Evolutionary conservation across 2,797 vertebrate species (phyloP).

Genomic region (Microctenopoma stevenorrisi): DNA sequence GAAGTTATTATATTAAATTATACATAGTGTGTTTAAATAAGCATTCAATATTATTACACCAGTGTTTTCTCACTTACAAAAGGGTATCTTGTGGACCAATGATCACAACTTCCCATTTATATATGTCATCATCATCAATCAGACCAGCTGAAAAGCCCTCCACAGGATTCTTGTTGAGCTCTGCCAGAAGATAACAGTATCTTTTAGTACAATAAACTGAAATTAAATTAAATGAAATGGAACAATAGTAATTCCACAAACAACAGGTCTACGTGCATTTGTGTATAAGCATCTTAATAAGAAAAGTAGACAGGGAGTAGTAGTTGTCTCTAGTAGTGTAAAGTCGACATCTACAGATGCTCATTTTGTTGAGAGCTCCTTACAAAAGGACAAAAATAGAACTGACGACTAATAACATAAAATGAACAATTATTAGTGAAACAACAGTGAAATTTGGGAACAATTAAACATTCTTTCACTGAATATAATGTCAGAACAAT

Average conservation of each 20-base stretch:
- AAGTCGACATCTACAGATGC: background rate
- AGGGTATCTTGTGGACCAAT: constrained; percentile 88
- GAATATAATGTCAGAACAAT: too few species aligned
- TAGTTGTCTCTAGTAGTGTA: background rate
- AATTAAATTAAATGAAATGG: background rate
- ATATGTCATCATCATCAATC: constrained; percentile 87
- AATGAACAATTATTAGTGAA: too few species aligned
- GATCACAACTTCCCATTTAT: constrained; percentile 88
- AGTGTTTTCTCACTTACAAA: constrained; percentile 78
- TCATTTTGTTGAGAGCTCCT: background rate
- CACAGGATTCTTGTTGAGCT: constrained; percentile 88
- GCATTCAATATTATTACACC: background rate
- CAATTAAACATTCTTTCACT: too few species aligned
- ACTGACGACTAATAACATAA: too few species aligned
- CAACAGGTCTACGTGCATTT: background rate
- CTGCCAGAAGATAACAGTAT: constrained; percentile 53
- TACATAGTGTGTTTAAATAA: background rate
- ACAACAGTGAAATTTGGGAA: too few species aligned
- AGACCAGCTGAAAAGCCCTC: constrained; percentile 88
- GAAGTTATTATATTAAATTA: background rate
- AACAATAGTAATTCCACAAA: background rate
- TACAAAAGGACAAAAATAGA: background rate
- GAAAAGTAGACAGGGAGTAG: background rate
- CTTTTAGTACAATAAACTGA: background rate
- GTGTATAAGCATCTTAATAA: background rate